These are phyloP conservation scores for Erithacus rubecula DNA, from an alignment of 2,797 vertebrate species.

Conservation along the genomic window DNA sequence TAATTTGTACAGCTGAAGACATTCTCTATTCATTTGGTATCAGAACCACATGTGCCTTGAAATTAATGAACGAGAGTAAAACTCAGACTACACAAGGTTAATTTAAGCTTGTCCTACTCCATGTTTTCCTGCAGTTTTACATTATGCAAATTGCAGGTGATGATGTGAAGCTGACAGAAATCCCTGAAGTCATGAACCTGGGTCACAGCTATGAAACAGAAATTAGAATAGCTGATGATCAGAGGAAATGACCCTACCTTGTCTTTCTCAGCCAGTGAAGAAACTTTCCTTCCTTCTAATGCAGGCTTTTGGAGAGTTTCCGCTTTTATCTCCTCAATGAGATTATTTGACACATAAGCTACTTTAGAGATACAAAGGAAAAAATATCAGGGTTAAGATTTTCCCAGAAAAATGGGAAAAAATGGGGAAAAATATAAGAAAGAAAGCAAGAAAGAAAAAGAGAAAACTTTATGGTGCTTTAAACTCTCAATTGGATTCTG, in stretches of 20 bases:
- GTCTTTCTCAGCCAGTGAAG: not conserved
- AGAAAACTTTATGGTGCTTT: not conserved
- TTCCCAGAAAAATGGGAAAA: not conserved
- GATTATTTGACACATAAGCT: not conserved
- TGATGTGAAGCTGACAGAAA: conserved; percentile 24
- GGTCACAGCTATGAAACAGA: not conserved
- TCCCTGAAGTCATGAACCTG: not conserved
- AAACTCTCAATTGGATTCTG: not conserved
- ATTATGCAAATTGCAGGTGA: conserved; percentile 36
- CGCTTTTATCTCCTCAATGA: conserved; percentile 1
- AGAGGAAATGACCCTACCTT: not conserved
- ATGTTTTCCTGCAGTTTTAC: conserved; percentile 32
- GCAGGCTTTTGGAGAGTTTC: not conserved
- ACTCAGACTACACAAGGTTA: not conserved
- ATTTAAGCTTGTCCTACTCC: conserved; percentile 3
- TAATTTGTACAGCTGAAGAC: not conserved
- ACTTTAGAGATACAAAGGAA: not conserved
- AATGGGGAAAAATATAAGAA: fast-evolving
- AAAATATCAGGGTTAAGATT: not conserved
- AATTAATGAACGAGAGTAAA: conserved; percentile 41
- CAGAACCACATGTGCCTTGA: conserved; percentile 11
- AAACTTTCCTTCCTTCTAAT: not conserved
- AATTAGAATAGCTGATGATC: conserved; percentile 10
- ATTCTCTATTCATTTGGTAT: not conserved
- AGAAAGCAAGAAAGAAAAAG: not conserved